Evolutionary conservation across 2,113 vertebrate species (phyloP).

Genomic region (Corythornis vintsioides): DNA sequence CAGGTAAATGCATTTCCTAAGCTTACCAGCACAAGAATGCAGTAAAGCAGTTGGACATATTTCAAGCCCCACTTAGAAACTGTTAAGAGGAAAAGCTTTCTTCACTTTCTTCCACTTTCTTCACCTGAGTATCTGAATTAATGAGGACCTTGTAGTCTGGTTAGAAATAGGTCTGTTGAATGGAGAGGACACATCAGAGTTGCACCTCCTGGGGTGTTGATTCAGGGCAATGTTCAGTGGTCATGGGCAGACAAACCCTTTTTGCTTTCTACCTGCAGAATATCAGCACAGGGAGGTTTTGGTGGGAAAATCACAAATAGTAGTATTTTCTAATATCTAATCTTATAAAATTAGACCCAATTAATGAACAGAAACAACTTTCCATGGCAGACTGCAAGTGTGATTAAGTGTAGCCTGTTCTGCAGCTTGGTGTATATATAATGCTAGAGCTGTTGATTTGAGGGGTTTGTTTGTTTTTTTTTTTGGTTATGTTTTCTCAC

Average conservation of each 20-base stretch:
- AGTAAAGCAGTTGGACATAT: background rate
- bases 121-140: background rate
- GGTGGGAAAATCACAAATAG: background rate
- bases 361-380: background rate
- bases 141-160: background rate
- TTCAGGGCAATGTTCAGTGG: accelerated
- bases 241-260: background rate
- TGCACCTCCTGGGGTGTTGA: background rate
- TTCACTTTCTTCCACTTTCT: background rate
- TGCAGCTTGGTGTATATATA: background rate
- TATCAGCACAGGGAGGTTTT: accelerated
- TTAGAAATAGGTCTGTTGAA: background rate
- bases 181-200: background rate
- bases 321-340: background rate
- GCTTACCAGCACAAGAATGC: background rate
- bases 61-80: background rate
- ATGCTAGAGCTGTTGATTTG: background rate
- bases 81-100: background rate
- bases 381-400: background rate
- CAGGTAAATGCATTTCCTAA: background rate
- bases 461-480: background rate
- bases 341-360: background rate
- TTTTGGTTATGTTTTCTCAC: background rate
- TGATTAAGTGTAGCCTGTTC: background rate
- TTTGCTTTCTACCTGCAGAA: background rate